A percentile compares a stretch with the other conserved stretches of the same genome.
Conservation (phyloP, 2,797 vertebrate genomes). For the Peromyscus melanophrys region DNA sequence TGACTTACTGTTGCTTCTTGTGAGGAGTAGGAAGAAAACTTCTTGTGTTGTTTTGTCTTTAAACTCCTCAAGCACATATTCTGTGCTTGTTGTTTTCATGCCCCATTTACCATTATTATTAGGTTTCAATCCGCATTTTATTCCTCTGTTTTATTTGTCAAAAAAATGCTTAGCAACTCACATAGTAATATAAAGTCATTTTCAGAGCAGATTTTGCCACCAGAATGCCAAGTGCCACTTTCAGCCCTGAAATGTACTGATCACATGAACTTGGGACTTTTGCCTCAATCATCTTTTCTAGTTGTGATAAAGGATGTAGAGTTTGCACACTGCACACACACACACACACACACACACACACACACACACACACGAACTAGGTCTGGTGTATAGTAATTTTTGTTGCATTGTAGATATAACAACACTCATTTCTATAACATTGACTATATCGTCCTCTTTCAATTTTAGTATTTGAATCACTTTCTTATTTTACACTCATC, state of each 20-base stretch:
- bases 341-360: background rate
- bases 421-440: background rate
- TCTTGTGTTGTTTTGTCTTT: background rate
- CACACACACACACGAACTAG: background rate
- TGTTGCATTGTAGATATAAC: background rate
- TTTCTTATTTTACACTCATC: background rate
- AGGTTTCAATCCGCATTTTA: constrained; percentile 23
- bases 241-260: background rate
- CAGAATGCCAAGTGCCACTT: background rate
- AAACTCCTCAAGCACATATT: background rate
- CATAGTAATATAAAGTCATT: background rate
- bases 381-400: background rate
- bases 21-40: background rate
- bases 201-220: background rate
- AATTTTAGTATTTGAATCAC: background rate
- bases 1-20: background rate
- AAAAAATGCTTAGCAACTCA: background rate
- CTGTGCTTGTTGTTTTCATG: background rate
- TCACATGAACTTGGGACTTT: background rate
- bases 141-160: background rate
- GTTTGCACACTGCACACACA: background rate
- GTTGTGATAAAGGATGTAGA: background rate
- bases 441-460: background rate
- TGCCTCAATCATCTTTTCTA: background rate
- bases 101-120: constrained; percentile 24